Evolutionary conservation across 2,888 invertebrate species (phyloP), one percentile per base, ranked within the genome.

Genomic region (Drosophila ezoana): DNA sequence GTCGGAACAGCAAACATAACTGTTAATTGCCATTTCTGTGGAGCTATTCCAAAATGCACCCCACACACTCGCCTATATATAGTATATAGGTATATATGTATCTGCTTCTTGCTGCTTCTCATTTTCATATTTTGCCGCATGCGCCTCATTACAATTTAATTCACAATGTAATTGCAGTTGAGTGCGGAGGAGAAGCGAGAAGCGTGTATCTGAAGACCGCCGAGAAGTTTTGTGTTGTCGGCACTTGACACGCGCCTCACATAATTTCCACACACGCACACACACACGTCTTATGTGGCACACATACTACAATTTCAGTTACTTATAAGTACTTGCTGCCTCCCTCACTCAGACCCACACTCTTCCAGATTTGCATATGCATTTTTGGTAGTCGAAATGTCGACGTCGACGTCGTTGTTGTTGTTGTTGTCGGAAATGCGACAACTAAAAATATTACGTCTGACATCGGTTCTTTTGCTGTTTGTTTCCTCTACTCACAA

Each of bases 91-190:
- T 40, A 13, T 13, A 2, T 4, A 13, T 14, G 16, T 16, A 28
- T 28, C 18, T 61, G 14, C 2, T 11, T 40, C 14, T 32, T 18
- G 56, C 52, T 47, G 59, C 65, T 44, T 43, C 81, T 71, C 72
- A 83, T 86, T 74, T 88, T 79, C 82, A 82, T 68, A 81, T 87
- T 84, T 66, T 56, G 71, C 81, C 79, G 75, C 86, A 86, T 88
- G 87, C 79, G 85, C 85, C 89, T 89, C 90, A 89, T 90, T 90
- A 90, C 81, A 89, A 89, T 90, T 90, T 87, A 80, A 89, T 89
- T 89, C 90, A 87, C 83, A 88, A 85, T 87, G 89, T 89, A 89
- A 88, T 88, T 88, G 83, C 78, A 87, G 78, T 62, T 60, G 70
- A 38, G 70, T n/a, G 47, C 44, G 37, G 38, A 14, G 41, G 40